A percentile compares a stretch with the other conserved stretches of the same genome.
Conservation (phyloP, 2,888 invertebrate genomes). For the Laspeyria flexula region DNA sequence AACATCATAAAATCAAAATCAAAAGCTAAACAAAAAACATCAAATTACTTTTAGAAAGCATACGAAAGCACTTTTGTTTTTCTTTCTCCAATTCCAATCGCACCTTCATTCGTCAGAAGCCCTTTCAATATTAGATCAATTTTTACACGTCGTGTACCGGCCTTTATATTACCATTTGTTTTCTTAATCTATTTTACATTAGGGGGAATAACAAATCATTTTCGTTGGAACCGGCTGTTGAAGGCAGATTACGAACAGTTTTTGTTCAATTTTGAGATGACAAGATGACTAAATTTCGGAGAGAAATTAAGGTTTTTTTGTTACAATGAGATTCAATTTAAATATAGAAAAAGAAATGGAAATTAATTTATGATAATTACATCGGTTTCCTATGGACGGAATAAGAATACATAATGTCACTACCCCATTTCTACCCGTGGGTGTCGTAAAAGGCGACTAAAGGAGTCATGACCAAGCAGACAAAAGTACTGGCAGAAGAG, state of each 20-base stretch:
- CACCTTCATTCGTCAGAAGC: constrained; percentile 4
- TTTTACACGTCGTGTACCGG: constrained; percentile 10
- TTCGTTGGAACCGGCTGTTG: constrained; percentile 15
- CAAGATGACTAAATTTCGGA: not conserved
- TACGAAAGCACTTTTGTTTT: not conserved
- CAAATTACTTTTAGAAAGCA: no score
- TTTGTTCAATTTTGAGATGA: constrained; percentile 12
- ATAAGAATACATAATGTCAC: no score
- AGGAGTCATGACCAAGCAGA: no score
- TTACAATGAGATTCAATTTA: not conserved
- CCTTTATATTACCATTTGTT: constrained; percentile 23
- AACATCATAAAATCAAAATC: no score
- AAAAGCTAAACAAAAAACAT: no score
- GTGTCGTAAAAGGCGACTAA: no score
- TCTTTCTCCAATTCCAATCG: not conserved
- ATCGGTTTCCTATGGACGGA: no score
- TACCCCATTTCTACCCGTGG: no score
- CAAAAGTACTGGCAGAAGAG: no score
- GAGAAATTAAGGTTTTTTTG: not conserved
- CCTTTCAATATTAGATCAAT: constrained; percentile 21
- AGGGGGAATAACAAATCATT: constrained; percentile 24
- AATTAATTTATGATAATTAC: no score
- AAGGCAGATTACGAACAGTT: constrained; percentile 18
- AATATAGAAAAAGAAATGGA: not conserved
- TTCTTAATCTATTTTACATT: constrained; percentile 27